Evolutionary conservation across 2,888 invertebrate genomes (phyloP).

Genomic region (Belgica antarctica): DNA sequence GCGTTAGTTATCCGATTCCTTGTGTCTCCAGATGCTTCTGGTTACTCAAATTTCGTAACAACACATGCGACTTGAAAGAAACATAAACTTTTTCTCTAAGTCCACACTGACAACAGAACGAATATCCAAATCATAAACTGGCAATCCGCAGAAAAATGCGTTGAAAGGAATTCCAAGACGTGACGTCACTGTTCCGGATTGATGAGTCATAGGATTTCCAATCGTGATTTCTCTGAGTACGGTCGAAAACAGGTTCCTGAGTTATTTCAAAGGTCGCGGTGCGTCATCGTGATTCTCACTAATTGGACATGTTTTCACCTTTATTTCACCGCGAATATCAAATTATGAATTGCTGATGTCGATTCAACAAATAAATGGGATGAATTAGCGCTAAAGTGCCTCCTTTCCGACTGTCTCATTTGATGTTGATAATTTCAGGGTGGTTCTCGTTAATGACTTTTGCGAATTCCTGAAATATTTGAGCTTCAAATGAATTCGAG

Average conservation of each 20-base stretch:
- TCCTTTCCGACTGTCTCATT: too few relatives aligned
- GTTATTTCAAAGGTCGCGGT: constrained; percentile 12
- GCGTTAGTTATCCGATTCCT: not conserved
- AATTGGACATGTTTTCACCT: constrained; percentile 29
- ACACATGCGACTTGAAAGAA: not conserved
- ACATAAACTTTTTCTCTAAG: too few relatives aligned
- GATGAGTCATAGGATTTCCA: constrained; percentile 37
- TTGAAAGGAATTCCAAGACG: not conserved
- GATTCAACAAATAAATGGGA: constrained; percentile 30
- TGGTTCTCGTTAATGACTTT: too few relatives aligned
- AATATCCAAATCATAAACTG: not conserved
- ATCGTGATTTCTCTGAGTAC: not conserved
- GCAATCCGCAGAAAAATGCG: not conserved
- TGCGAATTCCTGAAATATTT: too few relatives aligned
- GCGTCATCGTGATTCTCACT: not conserved
- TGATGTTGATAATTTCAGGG: too few relatives aligned
- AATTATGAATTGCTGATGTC: constrained; percentile 13
- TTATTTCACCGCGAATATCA: too few relatives aligned
- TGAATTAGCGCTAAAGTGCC: too few relatives aligned
- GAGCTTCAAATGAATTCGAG: too few relatives aligned
- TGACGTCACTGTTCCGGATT: constrained; percentile 34
- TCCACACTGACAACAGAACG: too few relatives aligned
- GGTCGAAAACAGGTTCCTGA: constrained; percentile 34
- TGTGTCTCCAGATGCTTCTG: not conserved
- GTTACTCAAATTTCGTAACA: not conserved